Evolutionary conservation across 2,888 invertebrate species (phyloP).

Genomic region (Emmelina monodactyla): DNA sequence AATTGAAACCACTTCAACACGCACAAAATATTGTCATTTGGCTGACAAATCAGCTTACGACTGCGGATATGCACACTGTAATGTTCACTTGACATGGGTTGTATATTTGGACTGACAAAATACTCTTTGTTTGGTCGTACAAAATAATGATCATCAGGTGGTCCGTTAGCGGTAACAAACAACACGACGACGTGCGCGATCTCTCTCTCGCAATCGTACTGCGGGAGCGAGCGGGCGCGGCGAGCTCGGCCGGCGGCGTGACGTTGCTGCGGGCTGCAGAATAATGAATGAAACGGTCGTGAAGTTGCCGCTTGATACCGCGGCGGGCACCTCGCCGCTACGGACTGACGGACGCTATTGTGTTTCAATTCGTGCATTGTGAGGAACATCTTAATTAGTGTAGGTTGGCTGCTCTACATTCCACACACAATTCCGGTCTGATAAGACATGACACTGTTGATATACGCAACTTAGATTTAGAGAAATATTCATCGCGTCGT

Average conservation of each 20-base stretch:
- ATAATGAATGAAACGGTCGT: conserved; percentile 27
- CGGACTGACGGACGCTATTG: too few species aligned
- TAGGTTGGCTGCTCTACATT: neutral
- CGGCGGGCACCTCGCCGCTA: neutral
- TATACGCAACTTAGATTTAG: too few species aligned
- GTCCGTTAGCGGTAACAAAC: neutral
- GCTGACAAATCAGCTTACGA: neutral
- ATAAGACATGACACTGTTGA: too few species aligned
- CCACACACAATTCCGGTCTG: too few species aligned
- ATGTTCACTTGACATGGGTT: neutral
- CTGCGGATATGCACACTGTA: neutral
- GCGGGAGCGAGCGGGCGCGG: too few species aligned
- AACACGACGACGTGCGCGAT: neutral
- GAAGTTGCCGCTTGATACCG: conserved; percentile 23
- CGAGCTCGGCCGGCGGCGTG: conserved; percentile 2
- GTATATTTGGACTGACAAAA: neutral
- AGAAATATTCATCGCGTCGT: too few species aligned
- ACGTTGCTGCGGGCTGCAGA: conserved; percentile 1
- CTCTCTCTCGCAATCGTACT: neutral
- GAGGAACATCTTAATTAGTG: neutral
- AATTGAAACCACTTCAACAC: conserved; percentile 44
- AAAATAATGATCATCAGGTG: neutral
- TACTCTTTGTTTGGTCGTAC: neutral
- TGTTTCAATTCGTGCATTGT: neutral
- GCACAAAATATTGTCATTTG: conserved; percentile 25